A percentile compares a stretch with the other conserved stretches of the same genome.
Evolutionary conservation across 2,113 vertebrate genomes (phyloP).

Genomic region (Pygoscelis antarcticus): DNA sequence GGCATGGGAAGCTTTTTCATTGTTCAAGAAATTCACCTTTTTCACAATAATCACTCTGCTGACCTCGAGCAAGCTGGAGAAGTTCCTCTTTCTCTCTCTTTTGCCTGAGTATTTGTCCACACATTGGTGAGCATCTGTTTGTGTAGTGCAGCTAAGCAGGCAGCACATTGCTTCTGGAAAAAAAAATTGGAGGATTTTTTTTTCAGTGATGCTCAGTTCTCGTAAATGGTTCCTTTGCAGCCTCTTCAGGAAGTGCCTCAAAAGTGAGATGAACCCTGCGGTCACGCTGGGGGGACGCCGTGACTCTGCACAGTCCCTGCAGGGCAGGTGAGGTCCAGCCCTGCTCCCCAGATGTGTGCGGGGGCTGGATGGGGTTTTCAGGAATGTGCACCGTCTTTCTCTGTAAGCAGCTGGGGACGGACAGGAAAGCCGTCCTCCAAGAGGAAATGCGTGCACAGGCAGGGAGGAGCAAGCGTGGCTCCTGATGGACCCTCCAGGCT

Average conservation of each 20-base stretch:
- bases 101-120: not conserved
- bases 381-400: fast-evolving
- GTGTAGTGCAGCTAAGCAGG: not conserved
- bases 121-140: not conserved
- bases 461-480: not conserved
- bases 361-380: not conserved
- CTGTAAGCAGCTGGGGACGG: fast-evolving
- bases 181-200: not conserved
- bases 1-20: not conserved
- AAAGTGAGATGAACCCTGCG: not conserved
- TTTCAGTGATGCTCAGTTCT: not conserved
- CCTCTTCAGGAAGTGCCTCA: not conserved
- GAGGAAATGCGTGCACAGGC: fast-evolving
- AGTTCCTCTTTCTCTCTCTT: not conserved
- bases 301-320: fast-evolving
- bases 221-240: not conserved
- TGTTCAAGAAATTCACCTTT: not conserved
- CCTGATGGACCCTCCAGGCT: not conserved
- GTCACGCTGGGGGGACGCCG: fast-evolving
- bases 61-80: not conserved
- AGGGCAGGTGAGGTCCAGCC: not conserved
- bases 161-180: not conserved
- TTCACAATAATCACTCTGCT: not conserved
- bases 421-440: not conserved
- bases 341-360: fast-evolving